Base-by-base conservation (phyloP, 2,797 vertebrate genomes). In the Alosa sapidissima region DNA sequence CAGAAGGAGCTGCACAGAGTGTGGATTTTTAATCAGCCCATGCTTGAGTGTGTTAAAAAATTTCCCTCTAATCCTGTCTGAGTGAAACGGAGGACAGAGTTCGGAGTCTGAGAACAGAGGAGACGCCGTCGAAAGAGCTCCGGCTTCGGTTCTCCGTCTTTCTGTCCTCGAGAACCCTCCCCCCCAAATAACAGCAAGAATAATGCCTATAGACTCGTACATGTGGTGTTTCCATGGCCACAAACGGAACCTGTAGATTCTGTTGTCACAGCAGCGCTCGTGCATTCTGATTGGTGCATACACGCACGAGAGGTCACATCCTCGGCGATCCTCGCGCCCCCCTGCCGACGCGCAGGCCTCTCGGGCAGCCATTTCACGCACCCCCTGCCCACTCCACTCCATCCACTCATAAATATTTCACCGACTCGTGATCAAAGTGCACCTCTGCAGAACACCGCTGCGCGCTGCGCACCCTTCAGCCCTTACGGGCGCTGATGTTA, bases 21-120 rank as follows among this genome's bases (percentile, higher is more conserved):
- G 92, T 94, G 90, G 92, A 93, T 94, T 95, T 95, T 94, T 94
- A 94, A 95, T 95, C 93, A 95, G 93, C 14, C 83, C 91, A 94
- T 90, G 93, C 91, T 92, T 94, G 89, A 94, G 89, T 94, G 92
- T 94, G 89, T 94, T 91, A 90, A 94, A 93, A 93, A 75, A 75
- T 41, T 75, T 16, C 92, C 91, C 90, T 86, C 88, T 87, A 81
- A 84, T 88, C 87, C 90, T 89, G 87, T 92, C 91, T 93, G 90
- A 90, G 92, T 92, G 94, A 93, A 95, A 92, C 94, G 91, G 88
- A 93, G 92, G n/a, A n/a, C n/a, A n/a, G n/a, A n/a, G n/a, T n/a
- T n/a, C n/a, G n/a, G n/a, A n/a, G n/a, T n/a, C n/a, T n/a, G 92
- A 93, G 93, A 96, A 93, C 92, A 88, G 92, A 93, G 89, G 13